A percentile compares a stretch with the other conserved stretches of the same genome.
phyloP scores from a whole-genome alignment of 2,888 invertebrate genomes.

The Conchocele bisecta region DNA sequence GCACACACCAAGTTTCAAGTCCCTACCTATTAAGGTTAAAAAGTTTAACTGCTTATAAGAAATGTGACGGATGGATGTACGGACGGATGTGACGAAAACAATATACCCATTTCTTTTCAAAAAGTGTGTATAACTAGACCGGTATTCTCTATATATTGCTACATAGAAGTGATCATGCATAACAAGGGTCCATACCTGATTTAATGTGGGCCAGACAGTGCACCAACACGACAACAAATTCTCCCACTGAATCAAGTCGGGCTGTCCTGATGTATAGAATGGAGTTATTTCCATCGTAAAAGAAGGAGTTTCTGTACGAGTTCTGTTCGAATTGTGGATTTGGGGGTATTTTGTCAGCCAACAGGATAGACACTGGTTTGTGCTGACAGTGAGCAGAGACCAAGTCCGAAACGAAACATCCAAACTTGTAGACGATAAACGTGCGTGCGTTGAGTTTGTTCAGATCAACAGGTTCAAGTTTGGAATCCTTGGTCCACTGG shows the following conservation, averaged over 20 bases:
- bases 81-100: too few relatives aligned
- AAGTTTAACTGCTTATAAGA: too few relatives aligned
- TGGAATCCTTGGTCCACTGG: constrained; percentile 76
- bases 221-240: constrained; percentile 78
- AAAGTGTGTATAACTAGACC: neutral
- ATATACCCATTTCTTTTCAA: too few relatives aligned
- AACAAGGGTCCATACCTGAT: constrained; percentile 70
- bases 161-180: too few relatives aligned
- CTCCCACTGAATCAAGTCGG: constrained; percentile 78
- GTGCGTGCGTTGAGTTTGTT: constrained; percentile 77
- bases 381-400: constrained; percentile 77
- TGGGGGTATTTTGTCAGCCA: constrained; percentile 79
- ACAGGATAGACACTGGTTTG: constrained; percentile 76
- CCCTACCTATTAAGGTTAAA: too few relatives aligned
- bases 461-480: constrained; percentile 78
- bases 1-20: too few relatives aligned
- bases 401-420: constrained; percentile 77
- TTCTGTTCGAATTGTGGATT: constrained; percentile 75
- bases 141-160: too few relatives aligned
- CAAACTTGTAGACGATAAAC: constrained; percentile 81
- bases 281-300: constrained; percentile 79
- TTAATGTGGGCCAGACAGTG: constrained; percentile 81
- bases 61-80: too few relatives aligned
- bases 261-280: constrained; percentile 78
- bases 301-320: constrained; percentile 80